These are phyloP conservation scores for Drosophila elegans DNA, from an alignment of 1,140 invertebrate genomes.

Conservation along the genomic window DNA sequence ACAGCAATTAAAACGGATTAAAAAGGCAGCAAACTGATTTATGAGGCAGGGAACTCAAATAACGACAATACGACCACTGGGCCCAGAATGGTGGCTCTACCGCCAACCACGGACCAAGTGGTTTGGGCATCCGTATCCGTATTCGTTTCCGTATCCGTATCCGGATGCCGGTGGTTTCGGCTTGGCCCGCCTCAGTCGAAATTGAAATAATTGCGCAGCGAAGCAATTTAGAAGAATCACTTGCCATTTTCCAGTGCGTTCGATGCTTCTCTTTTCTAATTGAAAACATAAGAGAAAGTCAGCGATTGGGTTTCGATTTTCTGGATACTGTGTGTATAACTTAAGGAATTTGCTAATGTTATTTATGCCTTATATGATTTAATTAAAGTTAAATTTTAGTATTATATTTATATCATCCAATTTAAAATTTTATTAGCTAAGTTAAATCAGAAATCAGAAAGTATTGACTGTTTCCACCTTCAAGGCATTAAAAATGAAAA, in stretches of 20 bases:
- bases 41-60: constrained; percentile 80
- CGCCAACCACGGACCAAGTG: constrained; percentile 8
- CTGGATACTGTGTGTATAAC: constrained; percentile 6
- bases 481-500: too few species aligned
- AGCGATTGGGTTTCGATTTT: not conserved
- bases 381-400: too few species aligned
- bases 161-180: constrained; percentile 25
- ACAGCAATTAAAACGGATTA: constrained; percentile 84
- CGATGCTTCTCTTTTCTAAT: constrained; percentile 30
- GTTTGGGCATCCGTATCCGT: constrained; percentile 6
- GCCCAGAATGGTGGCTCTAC: constrained; percentile 1
- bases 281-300: constrained; percentile 17
- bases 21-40: constrained; percentile 83
- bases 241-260: constrained; percentile 68
- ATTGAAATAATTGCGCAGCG: constrained; percentile 84
- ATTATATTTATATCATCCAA: too few species aligned
- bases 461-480: too few species aligned
- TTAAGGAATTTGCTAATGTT: not conserved
- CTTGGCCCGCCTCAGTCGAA: constrained; percentile 60
- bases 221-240: constrained; percentile 84
- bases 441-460: too few species aligned
- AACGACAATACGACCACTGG: constrained; percentile 71
- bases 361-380: too few species aligned
- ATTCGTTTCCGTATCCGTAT: constrained; percentile 4
- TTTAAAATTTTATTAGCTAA: too few species aligned